phyloP scores from a whole-genome alignment of 2,888 invertebrate species.

The Melanchra persicariae region DNA sequence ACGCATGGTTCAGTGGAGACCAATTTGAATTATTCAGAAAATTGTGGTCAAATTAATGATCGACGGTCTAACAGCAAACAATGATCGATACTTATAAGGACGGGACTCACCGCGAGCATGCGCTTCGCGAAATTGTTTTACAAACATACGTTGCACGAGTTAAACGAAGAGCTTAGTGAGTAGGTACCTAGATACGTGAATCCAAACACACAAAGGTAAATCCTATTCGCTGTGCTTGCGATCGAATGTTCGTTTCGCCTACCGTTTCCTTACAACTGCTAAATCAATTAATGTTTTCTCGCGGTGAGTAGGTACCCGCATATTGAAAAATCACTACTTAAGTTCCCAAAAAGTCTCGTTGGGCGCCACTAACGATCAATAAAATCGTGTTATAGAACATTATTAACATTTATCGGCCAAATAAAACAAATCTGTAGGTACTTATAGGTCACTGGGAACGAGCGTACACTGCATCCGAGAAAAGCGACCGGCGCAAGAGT shows the following conservation, averaged over 20 bases:
- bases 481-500: constrained; percentile 17
- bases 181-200: not conserved
- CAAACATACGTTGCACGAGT: not conserved
- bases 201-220: not conserved
- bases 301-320: no score
- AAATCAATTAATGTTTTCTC: no score
- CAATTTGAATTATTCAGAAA: constrained; percentile 1
- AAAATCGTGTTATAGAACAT: constrained; percentile 2
- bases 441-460: constrained; percentile 29
- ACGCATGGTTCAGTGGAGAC: not conserved
- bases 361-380: constrained; percentile 11
- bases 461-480: constrained; percentile 30
- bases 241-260: not conserved
- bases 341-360: not conserved
- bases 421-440: constrained; percentile 16
- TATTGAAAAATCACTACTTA: no score
- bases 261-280: not conserved
- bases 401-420: not conserved
- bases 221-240: not conserved
- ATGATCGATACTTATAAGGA: not conserved
- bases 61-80: not conserved
- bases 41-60: not conserved
- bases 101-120: not conserved
- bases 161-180: not conserved
- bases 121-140: not conserved